These are phyloP conservation scores for Hestina assimilis DNA, from an alignment of 1,140 invertebrate species.

Conservation along the genomic window DNA sequence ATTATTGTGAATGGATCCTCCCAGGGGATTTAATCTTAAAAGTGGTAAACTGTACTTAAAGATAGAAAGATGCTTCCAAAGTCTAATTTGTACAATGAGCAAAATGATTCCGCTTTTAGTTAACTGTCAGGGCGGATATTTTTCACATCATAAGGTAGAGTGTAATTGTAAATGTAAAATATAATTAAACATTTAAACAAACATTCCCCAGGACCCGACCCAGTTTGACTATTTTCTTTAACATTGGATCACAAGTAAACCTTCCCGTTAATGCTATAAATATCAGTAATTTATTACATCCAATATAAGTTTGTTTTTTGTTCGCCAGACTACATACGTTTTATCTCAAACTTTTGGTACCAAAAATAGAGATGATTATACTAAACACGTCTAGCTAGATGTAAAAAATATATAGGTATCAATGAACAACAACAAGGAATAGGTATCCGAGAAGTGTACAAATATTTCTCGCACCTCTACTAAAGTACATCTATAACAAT, in stretches of 20 bases:
- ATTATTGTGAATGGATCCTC: conserved; percentile 11
- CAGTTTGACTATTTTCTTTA: conserved; percentile 16
- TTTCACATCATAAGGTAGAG: conserved; percentile 34
- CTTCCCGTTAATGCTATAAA: not conserved
- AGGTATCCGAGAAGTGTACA: conserved; percentile 75
- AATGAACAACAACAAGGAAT: conserved; percentile 77
- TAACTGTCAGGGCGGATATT: conserved; percentile 41
- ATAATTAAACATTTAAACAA: conserved; percentile 13
- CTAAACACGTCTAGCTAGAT: conserved; percentile 75
- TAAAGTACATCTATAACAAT: conserved; percentile 75
- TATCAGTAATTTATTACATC: conserved; percentile 15
- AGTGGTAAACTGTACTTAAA: conserved; percentile 16
- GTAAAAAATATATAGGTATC: conserved; percentile 77
- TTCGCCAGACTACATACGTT: conserved; percentile 45
- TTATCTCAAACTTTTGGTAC: conserved; percentile 65
- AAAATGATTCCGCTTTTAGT: conserved; percentile 40
- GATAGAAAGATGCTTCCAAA: conserved; percentile 29
- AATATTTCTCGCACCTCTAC: conserved; percentile 72
- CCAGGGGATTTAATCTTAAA: conserved; percentile 21
- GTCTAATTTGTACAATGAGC: conserved; percentile 36
- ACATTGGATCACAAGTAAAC: conserved; percentile 28
- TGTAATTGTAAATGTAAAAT: conserved; percentile 23
- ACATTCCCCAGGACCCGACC: conserved; percentile 23
- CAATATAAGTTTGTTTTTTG: conserved; percentile 25
- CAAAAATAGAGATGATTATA: conserved; percentile 76